These are phyloP conservation scores for Calidris pygmaea DNA, from an alignment of 2,113 vertebrate species.

Conservation along the genomic window DNA sequence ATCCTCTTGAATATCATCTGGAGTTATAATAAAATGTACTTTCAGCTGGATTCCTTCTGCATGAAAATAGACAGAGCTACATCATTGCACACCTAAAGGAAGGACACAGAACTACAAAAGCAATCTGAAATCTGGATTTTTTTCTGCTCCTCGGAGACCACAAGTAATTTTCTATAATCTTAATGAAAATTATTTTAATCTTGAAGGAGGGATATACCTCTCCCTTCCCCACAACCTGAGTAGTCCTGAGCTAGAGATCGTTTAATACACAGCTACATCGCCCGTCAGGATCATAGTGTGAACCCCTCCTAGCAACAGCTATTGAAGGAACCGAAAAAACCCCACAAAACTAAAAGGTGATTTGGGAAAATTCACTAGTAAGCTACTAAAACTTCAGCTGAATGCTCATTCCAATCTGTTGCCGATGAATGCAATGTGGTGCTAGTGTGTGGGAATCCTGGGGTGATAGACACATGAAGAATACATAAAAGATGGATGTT, in stretches of 20 bases:
- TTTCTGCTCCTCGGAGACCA: not conserved
- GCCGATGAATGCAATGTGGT: not conserved
- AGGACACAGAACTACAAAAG: not conserved
- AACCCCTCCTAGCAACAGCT: not conserved
- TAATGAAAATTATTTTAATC: not conserved
- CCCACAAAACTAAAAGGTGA: not conserved
- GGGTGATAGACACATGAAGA: not conserved
- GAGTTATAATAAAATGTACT: constrained; percentile 35
- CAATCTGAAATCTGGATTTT: not conserved
- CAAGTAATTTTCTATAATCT: constrained; percentile 11
- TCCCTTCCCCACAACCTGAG: not conserved
- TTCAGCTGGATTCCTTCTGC: constrained; percentile 46
- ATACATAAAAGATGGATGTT: not conserved
- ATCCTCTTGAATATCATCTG: constrained; percentile 20
- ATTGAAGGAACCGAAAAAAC: not conserved
- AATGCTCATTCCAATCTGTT: not conserved
- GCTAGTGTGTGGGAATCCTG: not conserved
- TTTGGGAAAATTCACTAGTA: not conserved
- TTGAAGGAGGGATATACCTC: not conserved
- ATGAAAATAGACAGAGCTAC: not conserved
- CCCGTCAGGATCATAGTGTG: not conserved
- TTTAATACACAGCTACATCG: not conserved
- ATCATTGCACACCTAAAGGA: constrained; percentile 19
- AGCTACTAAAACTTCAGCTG: not conserved
- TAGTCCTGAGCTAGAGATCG: not conserved